Evolutionary conservation across 2,888 invertebrate genomes (phyloP), one percentile per base, ranked within the genome.

Genomic region (Dryobota labecula): DNA sequence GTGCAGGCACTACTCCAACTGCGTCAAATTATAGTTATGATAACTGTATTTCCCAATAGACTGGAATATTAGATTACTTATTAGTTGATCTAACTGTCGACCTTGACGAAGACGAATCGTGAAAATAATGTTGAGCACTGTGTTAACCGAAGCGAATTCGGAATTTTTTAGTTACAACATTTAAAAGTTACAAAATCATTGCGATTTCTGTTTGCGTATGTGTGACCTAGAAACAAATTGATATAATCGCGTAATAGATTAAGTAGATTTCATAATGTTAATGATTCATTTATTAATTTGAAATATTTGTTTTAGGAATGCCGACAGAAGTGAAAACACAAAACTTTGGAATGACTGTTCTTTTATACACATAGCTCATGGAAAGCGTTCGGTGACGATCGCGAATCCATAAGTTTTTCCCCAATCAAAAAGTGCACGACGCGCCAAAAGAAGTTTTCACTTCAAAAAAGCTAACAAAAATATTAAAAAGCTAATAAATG

Each of bases 91-190:
- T 54, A n/a, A 41, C 45, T 36, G 8, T 2, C 20, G 60, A 74
- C 77, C 74, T 74, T 70, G 60, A 30, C 13, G 76, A 53, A 70
- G 53, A 77, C 13, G n/a, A 70, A 38, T 53, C 70, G 33, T 15
- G 27, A 38, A 57, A 24, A 24, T 7, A 45, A 9, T 38, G 24
- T 30, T 49, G 2, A 11, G 6, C 24, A 38, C 33, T n/a, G 13
- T n/a, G 13, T 8, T 13, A 69, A 70, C 47, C 36, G 45, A 24
- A 36, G 5, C 47, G 24, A 56, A 77, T 71, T 27, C 0, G 13
- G 24, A 60, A 8, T 54, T 41, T 67, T 45, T 53, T 54, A 41
- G 36, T 74, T 76, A 18, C 45, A 53, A 45, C 76, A 76, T 33
- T 60, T 27, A 33, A 54, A 56, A 33, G 13, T 70, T 74, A 24